Conservation (phyloP, 35 echinoderm and acorn worm species). For the Chiridota heheva region DNA sequence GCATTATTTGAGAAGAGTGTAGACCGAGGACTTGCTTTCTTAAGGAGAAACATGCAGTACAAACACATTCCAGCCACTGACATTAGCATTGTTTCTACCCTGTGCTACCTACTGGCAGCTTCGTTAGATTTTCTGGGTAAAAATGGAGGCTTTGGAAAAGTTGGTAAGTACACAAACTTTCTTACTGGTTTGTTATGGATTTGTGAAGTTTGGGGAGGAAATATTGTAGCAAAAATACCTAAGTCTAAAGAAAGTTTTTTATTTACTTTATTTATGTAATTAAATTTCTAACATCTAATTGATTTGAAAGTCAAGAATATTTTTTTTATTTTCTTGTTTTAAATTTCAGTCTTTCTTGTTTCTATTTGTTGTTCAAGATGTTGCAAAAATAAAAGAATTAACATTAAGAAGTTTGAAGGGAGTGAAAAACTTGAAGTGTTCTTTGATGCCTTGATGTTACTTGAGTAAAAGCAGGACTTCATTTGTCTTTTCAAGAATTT, state of each 20-base stretch:
- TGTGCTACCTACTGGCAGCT: constrained; percentile 75
- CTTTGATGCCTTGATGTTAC: too few species aligned
- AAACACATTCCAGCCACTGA: constrained; percentile 75
- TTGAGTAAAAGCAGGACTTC: too few species aligned
- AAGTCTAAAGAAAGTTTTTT: not conserved
- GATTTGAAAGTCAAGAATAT: too few species aligned
- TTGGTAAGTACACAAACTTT: constrained; percentile 35
- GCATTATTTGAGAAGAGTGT: constrained; percentile 90
- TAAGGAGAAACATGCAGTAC: constrained; percentile 32
- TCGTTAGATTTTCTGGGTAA: constrained; percentile 83
- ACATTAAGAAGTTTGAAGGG: too few species aligned
- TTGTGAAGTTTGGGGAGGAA: not conserved
- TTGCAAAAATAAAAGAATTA: too few species aligned
- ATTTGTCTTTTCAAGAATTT: too few species aligned
- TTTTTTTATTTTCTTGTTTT: too few species aligned
- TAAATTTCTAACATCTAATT: too few species aligned
- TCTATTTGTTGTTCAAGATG: too few species aligned
- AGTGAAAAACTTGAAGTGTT: too few species aligned
- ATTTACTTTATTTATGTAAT: not conserved
- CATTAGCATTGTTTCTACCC: constrained; percentile 68
- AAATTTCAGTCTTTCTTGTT: too few species aligned
- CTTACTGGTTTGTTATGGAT: not conserved
- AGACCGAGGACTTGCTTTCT: constrained; percentile 77
- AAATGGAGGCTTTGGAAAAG: constrained; percentile 84
- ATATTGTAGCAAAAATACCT: too few species aligned